phyloP scores from a whole-genome alignment of 1,140 invertebrate genomes.

The Argopecten irradians region DNA sequence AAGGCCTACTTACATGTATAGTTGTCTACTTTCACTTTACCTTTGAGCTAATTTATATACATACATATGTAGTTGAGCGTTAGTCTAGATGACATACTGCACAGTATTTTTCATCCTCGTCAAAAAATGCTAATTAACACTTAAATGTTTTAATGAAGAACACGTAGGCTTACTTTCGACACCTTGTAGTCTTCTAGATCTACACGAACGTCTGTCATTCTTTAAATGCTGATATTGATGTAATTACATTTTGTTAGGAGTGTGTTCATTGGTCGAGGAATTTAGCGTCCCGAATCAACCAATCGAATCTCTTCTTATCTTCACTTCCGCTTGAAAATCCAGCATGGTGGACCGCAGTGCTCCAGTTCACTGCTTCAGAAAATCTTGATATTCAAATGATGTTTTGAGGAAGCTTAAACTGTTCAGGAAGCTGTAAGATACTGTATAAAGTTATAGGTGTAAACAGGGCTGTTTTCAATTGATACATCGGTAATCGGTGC shows the following conservation, averaged over 20 bases:
- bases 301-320: neutral
- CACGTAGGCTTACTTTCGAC: neutral
- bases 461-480: neutral
- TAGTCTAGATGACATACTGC: too few species aligned
- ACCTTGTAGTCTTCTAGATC: neutral
- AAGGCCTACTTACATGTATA: too few species aligned
- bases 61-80: too few species aligned
- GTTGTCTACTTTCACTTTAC: too few species aligned
- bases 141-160: neutral
- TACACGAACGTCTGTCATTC: neutral
- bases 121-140: too few species aligned
- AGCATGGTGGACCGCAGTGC: neutral
- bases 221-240: neutral
- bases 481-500: neutral
- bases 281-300: neutral
- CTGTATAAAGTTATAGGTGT: neutral
- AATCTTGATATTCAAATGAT: neutral
- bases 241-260: neutral
- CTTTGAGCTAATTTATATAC: too few species aligned
- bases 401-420: neutral
- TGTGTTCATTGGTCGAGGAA: neutral
- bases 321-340: conserved; percentile 12
- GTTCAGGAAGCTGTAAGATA: neutral
- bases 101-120: too few species aligned
- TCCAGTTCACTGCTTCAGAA: neutral